Evolutionary conservation across 30 jellyfish, hydroid and myxozoan genomes (phyloP).

Genomic region (Sanderia malayensis): DNA sequence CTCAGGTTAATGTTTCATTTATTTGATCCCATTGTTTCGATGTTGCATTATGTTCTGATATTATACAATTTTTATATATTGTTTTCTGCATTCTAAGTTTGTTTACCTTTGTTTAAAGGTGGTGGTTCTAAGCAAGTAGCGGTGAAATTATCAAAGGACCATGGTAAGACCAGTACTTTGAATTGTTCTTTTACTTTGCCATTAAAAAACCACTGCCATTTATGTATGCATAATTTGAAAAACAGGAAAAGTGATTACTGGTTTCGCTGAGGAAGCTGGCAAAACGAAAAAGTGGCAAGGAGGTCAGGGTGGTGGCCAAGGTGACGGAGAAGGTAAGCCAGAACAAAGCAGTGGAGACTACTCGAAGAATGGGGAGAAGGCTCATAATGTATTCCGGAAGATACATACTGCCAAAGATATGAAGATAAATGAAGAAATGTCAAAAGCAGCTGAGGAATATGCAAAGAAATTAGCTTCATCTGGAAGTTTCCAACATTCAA

Average conservation of each 20-base stretch:
- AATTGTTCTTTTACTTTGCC: no score
- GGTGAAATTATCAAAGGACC: background rate
- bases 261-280: background rate
- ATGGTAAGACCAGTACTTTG: no score
- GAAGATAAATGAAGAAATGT: conserved; percentile 60
- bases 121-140: background rate
- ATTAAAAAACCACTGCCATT: no score
- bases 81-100: no score
- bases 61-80: no score
- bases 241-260: background rate
- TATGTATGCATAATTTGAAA: no score
- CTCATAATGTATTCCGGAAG: conserved; percentile 53
- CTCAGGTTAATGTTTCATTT: no score
- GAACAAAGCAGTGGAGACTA: conserved; percentile 4
- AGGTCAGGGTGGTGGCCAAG: conserved; percentile 1
- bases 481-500: conserved; percentile 51
- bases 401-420: conserved; percentile 37
- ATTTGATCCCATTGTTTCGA: no score
- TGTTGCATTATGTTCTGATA: no score
- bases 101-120: no score
- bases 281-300: background rate
- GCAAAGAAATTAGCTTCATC: conserved; percentile 66
- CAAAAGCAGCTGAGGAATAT: conserved; percentile 65
- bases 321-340: background rate
- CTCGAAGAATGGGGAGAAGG: conserved; percentile 38